These are phyloP conservation scores for Brachionus rubens DNA, from an alignment of 1,140 invertebrate genomes.

Conservation along the genomic window DNA sequence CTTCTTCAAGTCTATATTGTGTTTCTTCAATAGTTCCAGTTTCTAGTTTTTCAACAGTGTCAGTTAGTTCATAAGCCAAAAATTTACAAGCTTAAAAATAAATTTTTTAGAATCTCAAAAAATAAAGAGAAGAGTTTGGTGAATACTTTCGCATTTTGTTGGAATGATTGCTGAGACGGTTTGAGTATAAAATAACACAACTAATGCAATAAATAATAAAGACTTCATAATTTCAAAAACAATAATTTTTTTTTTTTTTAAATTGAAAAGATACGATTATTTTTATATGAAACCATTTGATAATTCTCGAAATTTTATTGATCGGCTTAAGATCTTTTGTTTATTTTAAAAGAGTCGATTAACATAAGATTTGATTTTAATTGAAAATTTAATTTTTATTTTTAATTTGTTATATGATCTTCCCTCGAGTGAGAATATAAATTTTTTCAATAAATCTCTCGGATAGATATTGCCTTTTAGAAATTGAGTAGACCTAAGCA, in stretches of 20 bases:
- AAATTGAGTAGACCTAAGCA: too few species aligned
- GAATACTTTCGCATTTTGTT: constrained; percentile 29
- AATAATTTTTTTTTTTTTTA: background rate
- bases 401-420: too few species aligned
- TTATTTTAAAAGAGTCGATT: too few species aligned
- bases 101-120: background rate
- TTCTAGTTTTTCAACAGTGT: background rate
- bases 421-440: too few species aligned
- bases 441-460: too few species aligned
- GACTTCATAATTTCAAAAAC: background rate
- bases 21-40: constrained; percentile 9
- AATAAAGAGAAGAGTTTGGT: background rate
- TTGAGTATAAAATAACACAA: background rate
- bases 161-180: background rate
- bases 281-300: background rate
- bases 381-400: too few species aligned
- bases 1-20: constrained; percentile 15
- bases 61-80: background rate
- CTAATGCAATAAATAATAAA: background rate
- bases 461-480: too few species aligned
- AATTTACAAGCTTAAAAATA: constrained; percentile 12
- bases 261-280: background rate
- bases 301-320: constrained; percentile 28
- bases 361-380: too few species aligned
- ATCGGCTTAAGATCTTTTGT: background rate